phyloP scores from a whole-genome alignment of 1,140 invertebrate species.

The Riptortus pedestris region DNA sequence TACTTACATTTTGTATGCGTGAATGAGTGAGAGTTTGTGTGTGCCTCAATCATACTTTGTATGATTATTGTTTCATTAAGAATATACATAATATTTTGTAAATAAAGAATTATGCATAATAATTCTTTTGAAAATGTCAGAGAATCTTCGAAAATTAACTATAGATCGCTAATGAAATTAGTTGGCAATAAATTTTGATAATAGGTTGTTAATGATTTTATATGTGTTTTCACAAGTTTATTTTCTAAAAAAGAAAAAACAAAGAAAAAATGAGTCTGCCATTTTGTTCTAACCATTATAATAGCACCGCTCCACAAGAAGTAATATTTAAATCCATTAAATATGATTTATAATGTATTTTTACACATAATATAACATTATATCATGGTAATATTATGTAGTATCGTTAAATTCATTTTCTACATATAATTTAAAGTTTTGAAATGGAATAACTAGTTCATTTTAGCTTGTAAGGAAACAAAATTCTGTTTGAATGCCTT shows the following conservation, averaged over 20 bases:
- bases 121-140: too few relatives aligned
- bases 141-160: conserved; percentile 4
- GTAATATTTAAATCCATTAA: background rate
- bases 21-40: background rate
- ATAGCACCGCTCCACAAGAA: background rate
- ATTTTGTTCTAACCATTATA: conserved; percentile 2
- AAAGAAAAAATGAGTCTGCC: conserved; percentile 1
- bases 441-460: too few relatives aligned
- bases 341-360: too few relatives aligned
- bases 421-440: too few relatives aligned
- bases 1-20: background rate
- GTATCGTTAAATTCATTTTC: too few relatives aligned
- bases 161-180: conserved; percentile 14
- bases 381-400: too few relatives aligned
- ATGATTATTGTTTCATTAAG: background rate
- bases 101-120: too few relatives aligned
- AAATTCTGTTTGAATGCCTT: too few relatives aligned
- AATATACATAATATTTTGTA: too few relatives aligned
- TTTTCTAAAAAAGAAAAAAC: background rate
- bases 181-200: conserved; percentile 16
- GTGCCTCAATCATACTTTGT: background rate
- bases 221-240: background rate
- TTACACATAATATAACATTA: too few relatives aligned
- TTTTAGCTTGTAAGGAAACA: too few relatives aligned
- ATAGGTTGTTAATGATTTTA: conserved; percentile 7